Conservation (phyloP, 2,113 vertebrate species). For the Myocastor coypus region DNA sequence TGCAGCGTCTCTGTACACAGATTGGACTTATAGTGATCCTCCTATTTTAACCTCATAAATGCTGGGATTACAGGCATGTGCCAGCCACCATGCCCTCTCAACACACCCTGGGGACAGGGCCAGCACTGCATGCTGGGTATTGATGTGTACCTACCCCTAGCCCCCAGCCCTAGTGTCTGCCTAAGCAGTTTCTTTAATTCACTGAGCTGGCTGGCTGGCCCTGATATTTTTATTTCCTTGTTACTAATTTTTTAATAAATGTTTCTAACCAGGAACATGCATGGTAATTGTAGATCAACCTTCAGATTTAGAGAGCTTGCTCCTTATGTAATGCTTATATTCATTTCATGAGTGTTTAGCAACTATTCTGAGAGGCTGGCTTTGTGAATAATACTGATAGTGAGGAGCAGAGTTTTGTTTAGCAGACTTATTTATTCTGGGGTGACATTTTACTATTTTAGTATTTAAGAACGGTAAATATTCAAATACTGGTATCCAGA, state of each 20-base stretch:
- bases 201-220: too few species aligned
- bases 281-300: background rate
- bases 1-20: too few species aligned
- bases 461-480: background rate
- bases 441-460: background rate
- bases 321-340: background rate
- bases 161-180: too few species aligned
- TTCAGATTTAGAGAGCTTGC: background rate
- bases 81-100: too few species aligned
- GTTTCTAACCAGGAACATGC: background rate
- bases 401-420: background rate
- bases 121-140: too few species aligned
- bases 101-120: too few species aligned
- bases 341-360: background rate
- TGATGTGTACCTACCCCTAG: too few species aligned
- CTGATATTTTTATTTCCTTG: background rate
- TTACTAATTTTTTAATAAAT: background rate
- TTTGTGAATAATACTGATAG: background rate
- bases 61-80: too few species aligned
- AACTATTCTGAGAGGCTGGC: background rate
- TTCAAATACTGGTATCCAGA: background rate
- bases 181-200: too few species aligned
- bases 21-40: too few species aligned
- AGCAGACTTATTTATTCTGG: constrained; percentile 18
- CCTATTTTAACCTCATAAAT: too few species aligned